These are phyloP conservation scores for Lycaon pictus DNA, from an alignment of 2,113 vertebrate species.

Conservation along the genomic window DNA sequence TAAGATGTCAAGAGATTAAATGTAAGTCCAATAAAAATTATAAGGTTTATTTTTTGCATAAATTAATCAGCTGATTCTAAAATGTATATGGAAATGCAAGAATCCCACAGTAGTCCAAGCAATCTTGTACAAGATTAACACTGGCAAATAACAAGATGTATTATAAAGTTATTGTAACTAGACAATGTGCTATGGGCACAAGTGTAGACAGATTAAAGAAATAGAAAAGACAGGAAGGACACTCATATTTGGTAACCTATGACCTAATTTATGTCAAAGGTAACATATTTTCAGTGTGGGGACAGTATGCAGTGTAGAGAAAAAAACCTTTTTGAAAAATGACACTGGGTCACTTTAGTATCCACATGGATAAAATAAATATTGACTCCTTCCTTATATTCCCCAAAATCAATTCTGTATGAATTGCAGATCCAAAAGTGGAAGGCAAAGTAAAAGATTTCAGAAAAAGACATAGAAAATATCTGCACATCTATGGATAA, in stretches of 20 bases:
- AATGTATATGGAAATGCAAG: background rate
- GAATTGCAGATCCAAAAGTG: background rate
- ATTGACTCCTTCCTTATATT: background rate
- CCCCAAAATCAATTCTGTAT: background rate
- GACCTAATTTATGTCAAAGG: constrained; percentile 15
- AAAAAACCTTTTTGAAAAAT: background rate
- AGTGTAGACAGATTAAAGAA: background rate
- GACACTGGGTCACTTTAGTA: background rate
- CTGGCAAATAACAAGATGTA: background rate
- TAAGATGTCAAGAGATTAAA: background rate
- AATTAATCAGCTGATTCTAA: constrained; percentile 3
- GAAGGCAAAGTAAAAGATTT: background rate
- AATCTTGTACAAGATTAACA: background rate
- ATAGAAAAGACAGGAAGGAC: background rate
- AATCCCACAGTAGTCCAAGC: background rate
- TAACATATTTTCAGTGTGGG: background rate
- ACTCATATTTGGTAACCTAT: background rate
- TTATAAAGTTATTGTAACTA: background rate
- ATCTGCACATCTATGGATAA: background rate
- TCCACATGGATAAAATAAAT: background rate
- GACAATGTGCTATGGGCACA: background rate
- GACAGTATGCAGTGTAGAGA: background rate
- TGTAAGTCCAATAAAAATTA: background rate
- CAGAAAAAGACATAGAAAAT: background rate
- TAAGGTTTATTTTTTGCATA: background rate